Evolutionary conservation across 2,113 vertebrate genomes (phyloP).

Genomic region (Entomyzon cyanotis): DNA sequence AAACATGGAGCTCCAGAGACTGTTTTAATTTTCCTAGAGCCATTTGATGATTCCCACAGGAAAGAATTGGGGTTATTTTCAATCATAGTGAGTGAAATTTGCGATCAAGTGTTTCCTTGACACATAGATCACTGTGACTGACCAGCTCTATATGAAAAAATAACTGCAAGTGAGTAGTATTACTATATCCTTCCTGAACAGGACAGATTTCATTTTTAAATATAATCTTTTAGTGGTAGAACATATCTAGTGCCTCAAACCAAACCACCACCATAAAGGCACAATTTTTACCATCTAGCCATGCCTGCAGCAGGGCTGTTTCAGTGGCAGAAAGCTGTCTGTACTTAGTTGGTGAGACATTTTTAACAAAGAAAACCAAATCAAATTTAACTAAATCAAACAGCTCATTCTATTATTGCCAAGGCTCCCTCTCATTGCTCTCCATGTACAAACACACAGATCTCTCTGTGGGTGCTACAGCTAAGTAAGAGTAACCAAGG

Average conservation of each 20-base stretch:
- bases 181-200: neutral
- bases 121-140: neutral
- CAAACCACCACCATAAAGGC: neutral
- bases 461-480: too few relatives aligned
- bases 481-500: too few relatives aligned
- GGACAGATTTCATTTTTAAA: neutral
- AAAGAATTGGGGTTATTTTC: neutral
- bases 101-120: neutral
- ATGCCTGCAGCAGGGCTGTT: neutral
- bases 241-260: neutral
- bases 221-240: neutral
- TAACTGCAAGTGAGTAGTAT: neutral
- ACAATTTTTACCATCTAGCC: neutral
- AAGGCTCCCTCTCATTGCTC: too few relatives aligned
- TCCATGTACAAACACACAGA: too few relatives aligned
- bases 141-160: neutral
- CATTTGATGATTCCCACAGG: neutral
- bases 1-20: neutral
- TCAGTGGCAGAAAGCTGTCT: neutral
- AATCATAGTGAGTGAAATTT: neutral
- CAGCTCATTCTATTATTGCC: too few relatives aligned
- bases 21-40: neutral
- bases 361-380: too few relatives aligned
- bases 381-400: too few relatives aligned
- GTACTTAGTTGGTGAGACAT: too few relatives aligned